Evolutionary conservation across 2,113 vertebrate genomes (phyloP).

Genomic region (Myodes glareolus): DNA sequence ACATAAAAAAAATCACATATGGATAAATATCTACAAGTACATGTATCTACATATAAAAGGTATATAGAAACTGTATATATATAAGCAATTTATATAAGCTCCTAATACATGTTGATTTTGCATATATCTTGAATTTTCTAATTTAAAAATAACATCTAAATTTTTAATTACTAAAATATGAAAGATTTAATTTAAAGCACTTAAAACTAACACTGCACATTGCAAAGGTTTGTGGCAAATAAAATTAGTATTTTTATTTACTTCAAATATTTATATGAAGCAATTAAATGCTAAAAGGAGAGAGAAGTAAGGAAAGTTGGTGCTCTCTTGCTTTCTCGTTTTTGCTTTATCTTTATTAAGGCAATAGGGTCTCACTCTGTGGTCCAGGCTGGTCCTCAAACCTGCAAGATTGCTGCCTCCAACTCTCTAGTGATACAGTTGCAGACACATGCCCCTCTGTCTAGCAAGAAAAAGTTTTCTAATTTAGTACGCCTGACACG

Average conservation of each 20-base stretch:
- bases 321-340: not conserved
- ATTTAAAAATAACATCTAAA: not conserved
- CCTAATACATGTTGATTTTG: not conserved
- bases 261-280: not conserved
- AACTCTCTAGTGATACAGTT: not conserved
- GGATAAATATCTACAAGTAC: not conserved
- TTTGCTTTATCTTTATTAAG: not conserved
- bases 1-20: too few relatives aligned
- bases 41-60: not conserved
- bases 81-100: not conserved
- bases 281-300: not conserved
- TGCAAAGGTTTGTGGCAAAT: not conserved
- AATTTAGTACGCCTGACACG: not conserved
- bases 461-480: not conserved
- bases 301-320: not conserved
- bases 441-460: not conserved
- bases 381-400: not conserved
- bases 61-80: not conserved
- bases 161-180: not conserved
- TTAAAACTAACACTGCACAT: not conserved
- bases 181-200: not conserved
- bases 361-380: not conserved
- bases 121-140: not conserved
- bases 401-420: too few relatives aligned
- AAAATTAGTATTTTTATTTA: not conserved